Evolutionary conservation across 2,888 invertebrate genomes (phyloP).

Genomic region (Mesorhabditis spiculigera): DNA sequence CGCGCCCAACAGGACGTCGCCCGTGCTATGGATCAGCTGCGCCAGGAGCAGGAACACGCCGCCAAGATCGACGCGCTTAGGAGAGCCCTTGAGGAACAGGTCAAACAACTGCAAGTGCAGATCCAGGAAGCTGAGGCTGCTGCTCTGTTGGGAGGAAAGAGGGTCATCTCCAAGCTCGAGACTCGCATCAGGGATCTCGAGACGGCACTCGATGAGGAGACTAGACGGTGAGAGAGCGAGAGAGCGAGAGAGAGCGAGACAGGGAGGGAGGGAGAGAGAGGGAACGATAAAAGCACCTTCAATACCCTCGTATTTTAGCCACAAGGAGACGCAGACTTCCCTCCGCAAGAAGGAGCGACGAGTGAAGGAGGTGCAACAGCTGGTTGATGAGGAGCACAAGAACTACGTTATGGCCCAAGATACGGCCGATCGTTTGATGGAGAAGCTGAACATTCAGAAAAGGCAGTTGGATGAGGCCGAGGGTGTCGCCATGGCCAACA

Average conservation of each 20-base stretch:
- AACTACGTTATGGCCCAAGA: slow-evolving; percentile 85
- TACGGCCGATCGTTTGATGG: slow-evolving; percentile 65
- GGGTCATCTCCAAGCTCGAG: slow-evolving; percentile 94
- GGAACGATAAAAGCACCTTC: neutral
- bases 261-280: neutral
- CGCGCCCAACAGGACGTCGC: slow-evolving; percentile 79
- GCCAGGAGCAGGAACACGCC: slow-evolving; percentile 91
- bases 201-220: slow-evolving; percentile 88
- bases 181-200: slow-evolving; percentile 87
- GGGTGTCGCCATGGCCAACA: slow-evolving; percentile 69
- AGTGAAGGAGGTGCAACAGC: slow-evolving; percentile 80
- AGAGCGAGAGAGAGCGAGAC: neutral
- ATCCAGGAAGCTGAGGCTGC: slow-evolving; percentile 64
- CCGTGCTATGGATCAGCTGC: slow-evolving; percentile 84
- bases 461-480: slow-evolving; percentile 88
- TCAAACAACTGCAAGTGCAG: slow-evolving; percentile 74
- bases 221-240: slow-evolving; percentile 67
- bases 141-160: slow-evolving; percentile 72
- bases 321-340: slow-evolving; percentile 91
- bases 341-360: slow-evolving; percentile 93
- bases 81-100: slow-evolving; percentile 93
- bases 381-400: slow-evolving; percentile 79
- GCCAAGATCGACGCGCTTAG: slow-evolving; percentile 94
- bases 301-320: slow-evolving; percentile 65
- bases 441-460: slow-evolving; percentile 85